Base-by-base conservation (phyloP, 2,888 invertebrate genomes). In the Hirtodrosophila alboralis region DNA sequence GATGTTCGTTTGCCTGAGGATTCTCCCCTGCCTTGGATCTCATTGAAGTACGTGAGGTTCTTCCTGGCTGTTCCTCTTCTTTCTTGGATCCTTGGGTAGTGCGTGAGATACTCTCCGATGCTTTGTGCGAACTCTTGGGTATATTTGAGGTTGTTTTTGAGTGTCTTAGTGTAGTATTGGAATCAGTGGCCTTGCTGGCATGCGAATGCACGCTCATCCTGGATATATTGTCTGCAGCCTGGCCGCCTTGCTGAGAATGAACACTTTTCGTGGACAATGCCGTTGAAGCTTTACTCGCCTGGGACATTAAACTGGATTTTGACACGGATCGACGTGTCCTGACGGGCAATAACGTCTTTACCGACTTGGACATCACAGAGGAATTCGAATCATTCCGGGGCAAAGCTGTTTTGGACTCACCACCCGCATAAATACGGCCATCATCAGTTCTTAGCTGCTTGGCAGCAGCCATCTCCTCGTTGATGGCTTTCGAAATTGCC, bases 401-500 rank as follows among this genome's bases (percentile, higher is more conserved):
- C 9, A 44, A 1, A 5, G 8, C 3, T 0, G 10, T 18, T 16
- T 40, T 43, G 0, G 52, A 26, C 1, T 43, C 31, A 3, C 34
- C 52, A 1, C 79, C 79, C 2, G 61, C 71, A 56, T 58, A 30
- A 3, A 83, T 40, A 9, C 80, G 74, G 1, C n/a, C 9, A 0
- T 57, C 44, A 0, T 36, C 33, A 1, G 36, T 23, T 0, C 33
- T 18, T 38, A 23, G 44, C 8, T 49, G 34, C n/a, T 80, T 79
- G 26, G 77, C 53, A 6, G 61, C 48, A 2, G 57, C 37, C 79
- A 79, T 79, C n/a, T 79, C 79, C 30, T 77, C 38, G 4, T 77
- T 83, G 16, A 79, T 79, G 41, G 79, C 84, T 4, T 36, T 66
- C 1, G 79, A 79, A 10, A 83, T 43, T 4, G 53, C 23, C 7